Base-by-base conservation (phyloP, 2,113 vertebrate species). In the Brachypodius melanocephalos region DNA sequence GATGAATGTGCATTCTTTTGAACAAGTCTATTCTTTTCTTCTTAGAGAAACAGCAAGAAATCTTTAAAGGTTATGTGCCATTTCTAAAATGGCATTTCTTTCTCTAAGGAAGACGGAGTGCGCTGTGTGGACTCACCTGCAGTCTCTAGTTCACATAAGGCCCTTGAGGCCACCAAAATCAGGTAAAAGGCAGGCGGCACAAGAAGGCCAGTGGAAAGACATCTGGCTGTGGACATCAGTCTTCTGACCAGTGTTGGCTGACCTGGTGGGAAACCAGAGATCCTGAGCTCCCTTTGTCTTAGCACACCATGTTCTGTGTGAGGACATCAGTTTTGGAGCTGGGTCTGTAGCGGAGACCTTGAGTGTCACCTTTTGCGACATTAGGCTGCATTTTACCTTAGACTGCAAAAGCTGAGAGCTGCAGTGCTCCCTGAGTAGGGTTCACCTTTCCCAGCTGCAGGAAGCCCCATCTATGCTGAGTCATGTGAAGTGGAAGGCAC, bases 401-500 rank as follows among this genome's bases (percentile, higher is more conserved):
- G 74, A 36, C 46, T 93, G 93, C 88, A 93, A 29, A 94, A 91
- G 88, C 57, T 67, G 89, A 89, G 80, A 73, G 15, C 58, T 51
- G 81, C 91, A 69, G 71, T 79, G 45, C 72, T 83, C 25, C 43
- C 46, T 43, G 57, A 29, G 4, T n/a, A 63, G 40, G 81, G 74
- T 83, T 97, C 75, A 90, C 83, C 71, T 93, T 96, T 66, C 46
- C 24, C 42, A 83, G 49, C 22, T 1, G 4, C 58, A 85, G 63
- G 46, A 83, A 88, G 71, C 28, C 28, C 22, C 25, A 19, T 79
- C 46, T 11, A 0, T 84, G 80, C 95, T 91, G 82, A 69, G 46
- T 87, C 85, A 85, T 21, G 22, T n/a, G 42, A 75, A 48, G 61
- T 59, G 45, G 48, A 89, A 48, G n/a, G 46, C 45, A 29, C 17